Percentiles rank a stretch among this genome's conserved stretches.
phyloP scores from a whole-genome alignment of 2,113 vertebrate genomes.

The Ailurus styani region DNA sequence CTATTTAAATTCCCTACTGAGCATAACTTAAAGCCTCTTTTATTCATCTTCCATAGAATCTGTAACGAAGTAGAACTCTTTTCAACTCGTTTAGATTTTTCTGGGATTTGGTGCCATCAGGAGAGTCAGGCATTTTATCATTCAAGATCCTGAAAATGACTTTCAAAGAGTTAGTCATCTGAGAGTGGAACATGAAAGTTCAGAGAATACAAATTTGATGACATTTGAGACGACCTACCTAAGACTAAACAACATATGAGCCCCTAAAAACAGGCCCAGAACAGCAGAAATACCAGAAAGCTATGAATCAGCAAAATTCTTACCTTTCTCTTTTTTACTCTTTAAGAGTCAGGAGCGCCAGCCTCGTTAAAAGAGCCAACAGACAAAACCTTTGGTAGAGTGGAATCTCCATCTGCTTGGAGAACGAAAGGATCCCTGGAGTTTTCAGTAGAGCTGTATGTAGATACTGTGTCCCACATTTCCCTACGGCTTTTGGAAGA shows the following conservation, averaged over 20 bases:
- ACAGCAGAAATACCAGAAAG: neutral
- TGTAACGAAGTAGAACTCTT: neutral
- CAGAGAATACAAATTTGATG: neutral
- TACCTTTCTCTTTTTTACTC: neutral
- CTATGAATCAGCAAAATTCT: neutral
- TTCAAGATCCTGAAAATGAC: neutral
- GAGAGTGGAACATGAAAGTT: neutral
- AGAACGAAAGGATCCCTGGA: accelerated
- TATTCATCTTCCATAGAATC: neutral
- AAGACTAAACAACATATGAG: constrained; percentile 7
- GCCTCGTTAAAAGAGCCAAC: neutral
- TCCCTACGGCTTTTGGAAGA: neutral
- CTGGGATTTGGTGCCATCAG: neutral
- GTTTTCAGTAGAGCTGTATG: neutral
- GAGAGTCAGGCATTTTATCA: neutral
- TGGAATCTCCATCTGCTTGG: neutral
- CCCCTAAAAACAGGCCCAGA: neutral
- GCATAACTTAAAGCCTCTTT: neutral
- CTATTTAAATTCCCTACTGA: neutral
- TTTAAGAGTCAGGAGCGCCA: neutral
- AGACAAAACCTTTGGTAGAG: neutral
- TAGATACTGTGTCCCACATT: neutral
- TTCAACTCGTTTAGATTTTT: neutral
- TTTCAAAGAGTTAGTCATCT: neutral
- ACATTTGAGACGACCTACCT: constrained; percentile 18